Percentiles rank a stretch among this genome's conserved stretches.
phyloP scores from a whole-genome alignment of 1,140 invertebrate species.

The Drosophila nikananu region DNA sequence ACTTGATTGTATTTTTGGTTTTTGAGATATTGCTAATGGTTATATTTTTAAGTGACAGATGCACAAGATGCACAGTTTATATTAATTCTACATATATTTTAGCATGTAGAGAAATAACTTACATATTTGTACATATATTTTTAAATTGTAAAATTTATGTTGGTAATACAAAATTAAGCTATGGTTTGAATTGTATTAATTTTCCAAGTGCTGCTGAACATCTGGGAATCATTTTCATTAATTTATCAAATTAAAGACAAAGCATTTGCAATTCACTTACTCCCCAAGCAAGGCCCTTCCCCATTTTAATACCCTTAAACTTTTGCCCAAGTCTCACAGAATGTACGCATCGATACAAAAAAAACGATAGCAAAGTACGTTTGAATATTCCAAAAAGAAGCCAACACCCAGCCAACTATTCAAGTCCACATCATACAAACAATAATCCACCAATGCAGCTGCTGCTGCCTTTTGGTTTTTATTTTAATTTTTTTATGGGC shows the following conservation, averaged over 20 bases:
- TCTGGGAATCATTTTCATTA: no score
- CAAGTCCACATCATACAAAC: conserved; percentile 1
- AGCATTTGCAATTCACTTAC: neutral
- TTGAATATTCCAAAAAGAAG: conserved; percentile 54
- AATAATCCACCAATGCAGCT: conserved; percentile 20
- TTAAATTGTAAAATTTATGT: no score
- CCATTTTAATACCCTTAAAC: conserved; percentile 10
- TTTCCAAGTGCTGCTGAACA: neutral
- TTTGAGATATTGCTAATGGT: neutral
- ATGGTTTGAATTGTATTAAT: neutral
- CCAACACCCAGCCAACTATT: conserved; percentile 15
- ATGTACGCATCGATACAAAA: conserved; percentile 46
- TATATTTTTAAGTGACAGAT: neutral
- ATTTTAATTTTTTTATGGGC: conserved; percentile 75
- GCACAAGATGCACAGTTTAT: no score
- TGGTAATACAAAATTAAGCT: neutral
- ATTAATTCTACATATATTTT: neutral
- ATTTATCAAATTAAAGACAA: neutral
- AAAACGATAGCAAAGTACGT: conserved; percentile 56
- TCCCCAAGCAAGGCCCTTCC: neutral
- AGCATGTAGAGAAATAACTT: neutral
- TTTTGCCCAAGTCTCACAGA: conserved; percentile 27
- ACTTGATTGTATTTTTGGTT: neutral
- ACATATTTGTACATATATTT: neutral
- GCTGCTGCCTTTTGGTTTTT: conserved; percentile 50